These are phyloP conservation scores for Drosophila parthenogenetica DNA, from an alignment of 2,888 invertebrate species.

Conservation along the genomic window DNA sequence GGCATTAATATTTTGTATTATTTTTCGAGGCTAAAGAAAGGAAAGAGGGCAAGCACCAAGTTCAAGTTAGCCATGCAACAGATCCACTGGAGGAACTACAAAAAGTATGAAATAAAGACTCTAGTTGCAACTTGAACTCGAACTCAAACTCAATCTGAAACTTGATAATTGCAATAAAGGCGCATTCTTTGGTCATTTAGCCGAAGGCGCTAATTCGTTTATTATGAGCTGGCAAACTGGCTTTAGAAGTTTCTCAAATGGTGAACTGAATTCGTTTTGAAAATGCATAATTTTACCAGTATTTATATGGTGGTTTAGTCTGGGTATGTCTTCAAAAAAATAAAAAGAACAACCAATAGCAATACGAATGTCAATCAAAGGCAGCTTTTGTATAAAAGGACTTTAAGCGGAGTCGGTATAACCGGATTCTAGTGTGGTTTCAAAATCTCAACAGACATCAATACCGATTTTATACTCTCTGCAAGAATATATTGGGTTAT, in stretches of 20 bases:
- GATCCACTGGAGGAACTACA: constrained; percentile 24
- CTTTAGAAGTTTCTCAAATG: constrained; percentile 56
- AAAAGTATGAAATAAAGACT: constrained; percentile 32
- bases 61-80: constrained; percentile 74
- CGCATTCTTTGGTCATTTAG: constrained; percentile 74
- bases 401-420: too few species aligned
- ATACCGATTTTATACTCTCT: too few species aligned
- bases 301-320: constrained; percentile 32
- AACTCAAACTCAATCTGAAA: constrained; percentile 23
- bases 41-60: constrained; percentile 21
- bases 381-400: constrained; percentile 58
- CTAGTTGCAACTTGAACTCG: constrained; percentile 13
- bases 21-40: constrained; percentile 62
- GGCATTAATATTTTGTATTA: constrained; percentile 78
- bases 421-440: too few species aligned
- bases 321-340: constrained; percentile 62
- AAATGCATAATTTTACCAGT: constrained; percentile 70
- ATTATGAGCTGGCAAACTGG: constrained; percentile 65
- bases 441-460: too few species aligned
- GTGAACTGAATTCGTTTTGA: constrained; percentile 62
- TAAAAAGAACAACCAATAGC: constrained; percentile 60
- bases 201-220: constrained; percentile 78
- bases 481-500: too few species aligned
- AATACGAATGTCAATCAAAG: constrained; percentile 37
- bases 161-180: constrained; percentile 79